Base-by-base conservation (phyloP, 2,888 invertebrate genomes). In the Agrochola lychnidis region DNA sequence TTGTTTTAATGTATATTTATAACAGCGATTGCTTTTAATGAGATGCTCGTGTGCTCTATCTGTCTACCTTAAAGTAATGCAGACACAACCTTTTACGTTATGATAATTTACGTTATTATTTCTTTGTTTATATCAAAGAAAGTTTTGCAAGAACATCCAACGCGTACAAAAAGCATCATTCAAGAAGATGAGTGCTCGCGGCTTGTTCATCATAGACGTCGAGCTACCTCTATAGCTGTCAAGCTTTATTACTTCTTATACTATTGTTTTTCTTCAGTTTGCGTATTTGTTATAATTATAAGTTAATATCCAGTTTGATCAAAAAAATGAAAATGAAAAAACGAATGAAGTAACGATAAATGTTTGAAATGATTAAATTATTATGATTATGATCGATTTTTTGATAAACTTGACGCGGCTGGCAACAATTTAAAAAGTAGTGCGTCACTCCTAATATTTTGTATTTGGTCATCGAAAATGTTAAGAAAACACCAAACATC, bases 221-320 rank as follows among this genome's bases (percentile, higher is more conserved):
- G 2, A 57, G 19, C 30, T 59, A 4, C n/a, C 64, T 9, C 16
- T 75, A 3, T 40, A 75, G n/a, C 16, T 75, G 2, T 2, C 42
- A 19, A 75, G 75, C 14, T 76, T 74, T 19, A 66, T 75, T 4
- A 19, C 30, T 19, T 30, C 51, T 2, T 59, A 76, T 9, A 6
- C 30, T n/a, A 66, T 76, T 9, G 30, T 75, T 22, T 14, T 76
- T 1, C n/a, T 76, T 14, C 76, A 75, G n/a, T 76, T 75, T 66
- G n/a, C 25, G 6, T 76, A 40, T 48, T 22, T 73, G 9, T 63
- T n/a, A 40, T 40, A 30, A 30, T 30, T 30, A 19, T 30, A 16
- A 16, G 19, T 19, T 51, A 7, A 7, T 51, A 3, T 19, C 7
- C 51, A 53, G 51, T 22, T 53, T 22, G 22, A 7, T n/a, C n/a